These are phyloP conservation scores for Axis porcinus DNA, from an alignment of 2,113 vertebrate species.

Conservation along the genomic window DNA sequence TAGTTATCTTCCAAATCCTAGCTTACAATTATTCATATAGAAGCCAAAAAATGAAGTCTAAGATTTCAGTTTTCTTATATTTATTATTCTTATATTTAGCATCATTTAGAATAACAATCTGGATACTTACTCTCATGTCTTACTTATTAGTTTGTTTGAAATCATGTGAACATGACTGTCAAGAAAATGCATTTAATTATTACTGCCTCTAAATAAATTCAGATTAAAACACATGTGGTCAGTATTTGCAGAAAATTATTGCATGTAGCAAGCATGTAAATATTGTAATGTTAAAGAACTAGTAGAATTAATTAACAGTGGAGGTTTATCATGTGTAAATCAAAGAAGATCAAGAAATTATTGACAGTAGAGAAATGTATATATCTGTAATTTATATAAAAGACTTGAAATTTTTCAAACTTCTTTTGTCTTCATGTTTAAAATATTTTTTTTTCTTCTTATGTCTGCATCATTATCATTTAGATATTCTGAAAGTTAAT, in stretches of 20 bases:
- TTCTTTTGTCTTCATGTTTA: not conserved
- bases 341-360: not conserved
- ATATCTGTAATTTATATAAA: not conserved
- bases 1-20: constrained; percentile 5
- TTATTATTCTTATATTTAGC: not conserved
- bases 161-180: not conserved
- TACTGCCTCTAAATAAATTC: not conserved
- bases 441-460: not conserved
- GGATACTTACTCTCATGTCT: not conserved
- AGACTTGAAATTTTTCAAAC: not conserved
- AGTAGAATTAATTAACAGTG: not conserved
- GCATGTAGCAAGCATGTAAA: not conserved
- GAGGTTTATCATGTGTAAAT: not conserved
- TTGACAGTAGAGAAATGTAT: not conserved
- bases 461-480: not conserved
- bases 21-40: not conserved
- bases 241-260: not conserved
- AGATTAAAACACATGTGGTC: not conserved
- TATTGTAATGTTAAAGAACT: not conserved
- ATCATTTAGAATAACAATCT: not conserved
- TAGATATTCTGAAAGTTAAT: not conserved
- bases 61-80: constrained; percentile 6
- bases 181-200: constrained; percentile 13
- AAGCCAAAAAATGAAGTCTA: not conserved
- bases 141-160: not conserved